Percentiles rank a stretch among this genome's conserved stretches.
Evolutionary conservation across 2,888 invertebrate genomes (phyloP).

Genomic region (Cheilosia impressa): DNA sequence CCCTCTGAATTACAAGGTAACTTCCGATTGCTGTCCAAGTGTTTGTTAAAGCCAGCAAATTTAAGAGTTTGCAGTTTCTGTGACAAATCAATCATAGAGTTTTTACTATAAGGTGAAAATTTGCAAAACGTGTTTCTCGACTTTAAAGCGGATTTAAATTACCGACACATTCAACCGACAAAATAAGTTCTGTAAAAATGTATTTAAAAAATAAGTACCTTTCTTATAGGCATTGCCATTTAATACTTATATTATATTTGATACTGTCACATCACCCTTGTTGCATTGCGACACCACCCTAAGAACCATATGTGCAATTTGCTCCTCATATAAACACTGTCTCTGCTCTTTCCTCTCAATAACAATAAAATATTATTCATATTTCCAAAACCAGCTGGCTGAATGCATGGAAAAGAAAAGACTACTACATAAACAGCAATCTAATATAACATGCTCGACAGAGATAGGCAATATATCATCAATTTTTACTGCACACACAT

Average conservation of each 20-base stretch:
- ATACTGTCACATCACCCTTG: background rate
- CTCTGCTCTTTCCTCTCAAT: conserved; percentile 19
- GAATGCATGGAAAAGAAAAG: conserved; percentile 31
- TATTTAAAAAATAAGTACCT: no score
- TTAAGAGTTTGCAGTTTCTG: no score
- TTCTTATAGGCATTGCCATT: background rate
- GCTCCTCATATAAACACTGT: background rate
- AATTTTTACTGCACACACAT: conserved; percentile 17
- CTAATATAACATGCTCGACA: background rate
- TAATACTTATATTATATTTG: no score
- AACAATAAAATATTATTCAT: conserved; percentile 9
- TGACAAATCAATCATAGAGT: no score
- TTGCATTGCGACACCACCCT: conserved; percentile 23
- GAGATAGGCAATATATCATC: conserved; percentile 7
- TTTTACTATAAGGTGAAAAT: no score
- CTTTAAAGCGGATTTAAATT: no score
- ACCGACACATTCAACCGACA: no score
- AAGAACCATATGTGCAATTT: conserved; percentile 37
- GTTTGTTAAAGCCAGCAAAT: no score
- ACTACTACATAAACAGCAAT: conserved; percentile 56
- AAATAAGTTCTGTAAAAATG: no score
- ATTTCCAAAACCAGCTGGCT: conserved; percentile 24
- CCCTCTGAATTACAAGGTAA: no score
- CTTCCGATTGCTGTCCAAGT: no score
- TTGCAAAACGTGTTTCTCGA: no score